Evolutionary conservation across 2,113 vertebrate genomes (phyloP).

Genomic region (Pygoscelis adeliae): DNA sequence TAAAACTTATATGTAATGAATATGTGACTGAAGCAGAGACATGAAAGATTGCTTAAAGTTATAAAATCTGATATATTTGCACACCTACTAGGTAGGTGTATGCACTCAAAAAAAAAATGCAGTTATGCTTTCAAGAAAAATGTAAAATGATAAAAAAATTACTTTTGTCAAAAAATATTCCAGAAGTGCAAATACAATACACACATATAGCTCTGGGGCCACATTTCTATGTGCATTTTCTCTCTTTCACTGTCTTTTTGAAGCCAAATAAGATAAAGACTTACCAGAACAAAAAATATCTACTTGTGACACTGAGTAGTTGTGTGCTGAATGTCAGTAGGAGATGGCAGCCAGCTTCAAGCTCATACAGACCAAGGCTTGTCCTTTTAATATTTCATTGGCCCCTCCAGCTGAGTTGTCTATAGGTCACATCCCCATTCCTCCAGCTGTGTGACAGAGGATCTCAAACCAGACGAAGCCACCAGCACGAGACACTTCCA

Average conservation of each 20-base stretch:
- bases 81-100: background rate
- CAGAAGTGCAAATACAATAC: background rate
- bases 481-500: background rate
- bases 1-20: background rate
- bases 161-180: background rate
- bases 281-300: background rate
- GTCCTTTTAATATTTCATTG: background rate
- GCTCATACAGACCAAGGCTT: background rate
- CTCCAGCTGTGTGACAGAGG: background rate
- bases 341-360: background rate
- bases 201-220: background rate
- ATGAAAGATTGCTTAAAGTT: background rate
- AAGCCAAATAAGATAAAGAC: background rate
- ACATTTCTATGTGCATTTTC: background rate
- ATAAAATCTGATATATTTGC: background rate
- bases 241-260: background rate
- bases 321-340: background rate
- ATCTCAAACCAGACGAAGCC: background rate
- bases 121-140: background rate
- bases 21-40: background rate
- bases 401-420: background rate
- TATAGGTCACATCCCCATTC: background rate
- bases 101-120: background rate
- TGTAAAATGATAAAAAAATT: background rate
- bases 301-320: background rate